A percentile compares a stretch with the other conserved stretches of the same genome.
Conservation (phyloP, 2,888 invertebrate species). For the Nemapogon koenigi region DNA sequence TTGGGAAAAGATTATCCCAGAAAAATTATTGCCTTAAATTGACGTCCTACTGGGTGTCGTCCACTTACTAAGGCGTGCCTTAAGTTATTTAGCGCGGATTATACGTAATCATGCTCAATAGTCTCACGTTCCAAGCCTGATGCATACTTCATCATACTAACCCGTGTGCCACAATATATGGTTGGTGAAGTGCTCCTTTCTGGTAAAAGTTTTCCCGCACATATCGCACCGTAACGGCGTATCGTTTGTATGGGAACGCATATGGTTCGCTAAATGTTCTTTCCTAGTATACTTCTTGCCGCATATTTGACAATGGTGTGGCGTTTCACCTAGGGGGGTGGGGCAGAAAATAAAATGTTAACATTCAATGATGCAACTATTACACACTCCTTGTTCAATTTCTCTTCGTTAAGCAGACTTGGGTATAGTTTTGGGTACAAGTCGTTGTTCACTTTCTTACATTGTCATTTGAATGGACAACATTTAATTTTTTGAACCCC, state of each 20-base stretch:
- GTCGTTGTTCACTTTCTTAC: no score
- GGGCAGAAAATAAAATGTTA: constrained; percentile 49
- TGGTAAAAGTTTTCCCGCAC: constrained; percentile 87
- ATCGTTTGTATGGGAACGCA: constrained; percentile 88
- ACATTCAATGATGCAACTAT: constrained; percentile 64
- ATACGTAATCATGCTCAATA: no score
- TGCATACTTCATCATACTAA: no score
- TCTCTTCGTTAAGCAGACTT: constrained; percentile 12
- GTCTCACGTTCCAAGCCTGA: no score
- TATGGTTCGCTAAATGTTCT: constrained; percentile 88
- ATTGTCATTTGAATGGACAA: no score
- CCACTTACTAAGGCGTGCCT: no score
- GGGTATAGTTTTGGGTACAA: not conserved
- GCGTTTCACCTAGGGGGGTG: constrained; percentile 75
- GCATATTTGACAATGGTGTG: constrained; percentile 86
- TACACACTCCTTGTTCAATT: constrained; percentile 13
- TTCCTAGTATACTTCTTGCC: constrained; percentile 89
- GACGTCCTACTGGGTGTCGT: no score
- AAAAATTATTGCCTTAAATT: no score
- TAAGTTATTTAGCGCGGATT: no score
- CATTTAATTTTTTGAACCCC: no score
- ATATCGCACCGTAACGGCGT: constrained; percentile 87
- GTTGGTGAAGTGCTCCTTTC: constrained; percentile 90
- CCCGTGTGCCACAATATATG: constrained; percentile 89
- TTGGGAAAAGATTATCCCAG: no score